phyloP scores from a whole-genome alignment of 2,797 vertebrate species.

The Lates japonicus region DNA sequence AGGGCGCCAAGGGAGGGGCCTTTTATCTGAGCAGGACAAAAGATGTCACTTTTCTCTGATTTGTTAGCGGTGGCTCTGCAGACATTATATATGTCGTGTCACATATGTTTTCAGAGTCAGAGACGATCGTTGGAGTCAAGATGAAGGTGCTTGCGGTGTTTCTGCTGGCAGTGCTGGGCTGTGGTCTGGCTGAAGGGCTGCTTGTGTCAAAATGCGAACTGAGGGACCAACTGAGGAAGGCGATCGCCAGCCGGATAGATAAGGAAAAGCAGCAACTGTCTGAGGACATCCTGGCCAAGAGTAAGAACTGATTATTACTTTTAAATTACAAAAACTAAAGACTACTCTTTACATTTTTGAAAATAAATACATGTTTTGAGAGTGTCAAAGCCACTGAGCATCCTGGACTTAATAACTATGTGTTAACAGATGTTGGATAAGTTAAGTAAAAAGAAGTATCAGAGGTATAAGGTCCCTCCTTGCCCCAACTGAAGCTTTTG shows the following conservation, averaged over 20 bases:
- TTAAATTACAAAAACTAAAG: background rate
- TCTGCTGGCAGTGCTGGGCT: slow-evolving; percentile 36
- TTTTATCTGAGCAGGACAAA: slow-evolving; percentile 46
- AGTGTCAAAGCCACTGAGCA: no score
- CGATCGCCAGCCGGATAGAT: background rate
- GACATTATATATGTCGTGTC: slow-evolving; percentile 11
- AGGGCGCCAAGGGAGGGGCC: background rate
- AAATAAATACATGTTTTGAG: background rate
- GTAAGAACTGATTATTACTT: slow-evolving; percentile 41
- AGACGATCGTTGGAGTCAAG: background rate
- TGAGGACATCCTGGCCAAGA: slow-evolving; percentile 20
- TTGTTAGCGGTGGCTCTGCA: background rate
- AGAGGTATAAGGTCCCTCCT: no score
- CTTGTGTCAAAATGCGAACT: slow-evolving; percentile 55
- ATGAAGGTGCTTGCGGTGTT: slow-evolving; percentile 50
- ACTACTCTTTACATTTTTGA: background rate
- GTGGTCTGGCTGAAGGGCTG: background rate
- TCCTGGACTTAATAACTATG: background rate
- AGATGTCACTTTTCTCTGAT: background rate
- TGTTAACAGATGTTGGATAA: no score
- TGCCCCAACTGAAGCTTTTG: no score
- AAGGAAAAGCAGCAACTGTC: background rate
- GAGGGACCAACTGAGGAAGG: background rate
- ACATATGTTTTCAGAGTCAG: background rate
- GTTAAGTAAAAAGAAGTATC: no score